Evolutionary conservation across 2,113 vertebrate genomes (phyloP).

Genomic region (Phyllopteryx taeniolatus): DNA sequence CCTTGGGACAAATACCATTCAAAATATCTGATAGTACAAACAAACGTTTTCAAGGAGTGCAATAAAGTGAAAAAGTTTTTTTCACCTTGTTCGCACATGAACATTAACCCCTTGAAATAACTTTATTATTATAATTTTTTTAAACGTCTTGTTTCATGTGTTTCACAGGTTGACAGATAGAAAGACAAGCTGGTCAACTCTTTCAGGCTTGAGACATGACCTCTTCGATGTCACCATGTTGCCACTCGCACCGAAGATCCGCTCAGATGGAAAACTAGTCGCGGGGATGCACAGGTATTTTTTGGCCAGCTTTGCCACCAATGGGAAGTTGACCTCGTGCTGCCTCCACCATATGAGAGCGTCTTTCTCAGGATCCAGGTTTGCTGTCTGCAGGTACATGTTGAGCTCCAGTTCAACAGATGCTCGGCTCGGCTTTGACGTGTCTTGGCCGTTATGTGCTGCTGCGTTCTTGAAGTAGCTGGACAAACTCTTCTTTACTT

Average conservation of each 20-base stretch:
- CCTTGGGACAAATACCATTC: too few species aligned
- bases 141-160: background rate
- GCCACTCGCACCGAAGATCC: background rate
- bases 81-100: too few species aligned
- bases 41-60: too few species aligned
- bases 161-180: background rate
- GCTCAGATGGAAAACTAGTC: background rate
- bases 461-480: constrained; percentile 2
- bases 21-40: too few species aligned
- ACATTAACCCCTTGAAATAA: background rate
- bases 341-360: background rate
- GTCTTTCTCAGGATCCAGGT: background rate
- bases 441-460: background rate
- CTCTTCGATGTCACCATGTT: background rate
- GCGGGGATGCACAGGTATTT: background rate
- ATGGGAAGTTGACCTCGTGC: constrained; percentile 2
- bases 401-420: background rate
- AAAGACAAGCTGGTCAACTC: background rate
- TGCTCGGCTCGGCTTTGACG: background rate
- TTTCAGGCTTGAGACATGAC: background rate
- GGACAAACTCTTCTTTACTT: background rate
- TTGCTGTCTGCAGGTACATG: background rate
- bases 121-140: background rate
- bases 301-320: background rate
- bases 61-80: too few species aligned